Conservation (phyloP, 2,888 invertebrate species). For the Caenorhabditis wallacei region DNA sequence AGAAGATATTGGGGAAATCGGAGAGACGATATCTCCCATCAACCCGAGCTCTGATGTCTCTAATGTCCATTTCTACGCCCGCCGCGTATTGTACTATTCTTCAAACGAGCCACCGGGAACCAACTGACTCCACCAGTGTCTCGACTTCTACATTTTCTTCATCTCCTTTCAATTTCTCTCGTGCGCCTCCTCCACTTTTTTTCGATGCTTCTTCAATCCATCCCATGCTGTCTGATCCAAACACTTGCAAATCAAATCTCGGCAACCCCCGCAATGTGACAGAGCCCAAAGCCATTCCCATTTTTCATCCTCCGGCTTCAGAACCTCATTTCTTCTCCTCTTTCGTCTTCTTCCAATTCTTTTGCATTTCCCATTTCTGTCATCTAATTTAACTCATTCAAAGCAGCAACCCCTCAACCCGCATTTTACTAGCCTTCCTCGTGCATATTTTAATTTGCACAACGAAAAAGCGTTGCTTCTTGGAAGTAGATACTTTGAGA, state of each 20-base stretch:
- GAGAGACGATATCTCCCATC: slow-evolving; percentile 33
- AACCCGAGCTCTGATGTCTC: slow-evolving; percentile 43
- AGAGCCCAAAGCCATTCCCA: slow-evolving; percentile 29
- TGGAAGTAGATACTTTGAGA: slow-evolving; percentile 14
- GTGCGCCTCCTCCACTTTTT: slow-evolving; percentile 44
- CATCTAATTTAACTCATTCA: slow-evolving; percentile 45
- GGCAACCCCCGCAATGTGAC: slow-evolving; percentile 53
- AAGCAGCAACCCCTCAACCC: slow-evolving; percentile 10
- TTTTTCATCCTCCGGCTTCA: slow-evolving; percentile 28
- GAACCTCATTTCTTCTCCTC: slow-evolving; percentile 11
- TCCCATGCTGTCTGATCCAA: slow-evolving; percentile 46
- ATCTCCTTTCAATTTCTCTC: slow-evolving; percentile 14
- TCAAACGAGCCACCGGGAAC: slow-evolving; percentile 27
- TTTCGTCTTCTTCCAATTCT: slow-evolving; percentile 9
- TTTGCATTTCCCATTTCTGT: slow-evolving; percentile 23
- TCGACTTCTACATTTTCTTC: slow-evolving; percentile 7
- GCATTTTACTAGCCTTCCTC: slow-evolving; percentile 29
- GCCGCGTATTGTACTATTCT: slow-evolving; percentile 50
- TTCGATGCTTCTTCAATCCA: slow-evolving; percentile 48
- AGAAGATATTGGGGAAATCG: slow-evolving; percentile 20
- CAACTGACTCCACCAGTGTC: slow-evolving; percentile 58
- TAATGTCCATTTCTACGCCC: slow-evolving; percentile 51
- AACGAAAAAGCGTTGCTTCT: background rate
- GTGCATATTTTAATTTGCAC: slow-evolving; percentile 50
- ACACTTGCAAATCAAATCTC: slow-evolving; percentile 59